These are phyloP conservation scores for Mesorhabditis spiculigera DNA, from an alignment of 2,888 invertebrate genomes.

Conservation along the genomic window DNA sequence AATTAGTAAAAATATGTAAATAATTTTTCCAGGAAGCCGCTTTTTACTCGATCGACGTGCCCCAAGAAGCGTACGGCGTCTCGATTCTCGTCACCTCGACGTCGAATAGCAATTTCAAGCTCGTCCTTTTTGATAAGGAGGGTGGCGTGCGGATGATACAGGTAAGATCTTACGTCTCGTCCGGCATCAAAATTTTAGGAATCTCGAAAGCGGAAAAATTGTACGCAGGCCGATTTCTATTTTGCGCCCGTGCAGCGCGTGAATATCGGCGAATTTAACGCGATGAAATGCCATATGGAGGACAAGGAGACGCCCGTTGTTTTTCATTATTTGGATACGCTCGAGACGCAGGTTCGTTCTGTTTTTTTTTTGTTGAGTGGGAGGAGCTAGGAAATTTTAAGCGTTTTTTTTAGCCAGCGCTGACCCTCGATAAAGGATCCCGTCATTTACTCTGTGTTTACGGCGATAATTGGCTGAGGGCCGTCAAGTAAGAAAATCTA, in stretches of 20 bases:
- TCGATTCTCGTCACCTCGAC: constrained; percentile 51
- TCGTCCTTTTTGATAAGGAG: constrained; percentile 57
- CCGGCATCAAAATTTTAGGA: constrained; percentile 25
- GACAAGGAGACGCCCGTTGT: constrained; percentile 57
- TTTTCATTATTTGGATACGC: constrained; percentile 53
- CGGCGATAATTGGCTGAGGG: constrained; percentile 58
- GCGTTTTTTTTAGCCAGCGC: constrained; percentile 26
- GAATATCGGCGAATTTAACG: constrained; percentile 55
- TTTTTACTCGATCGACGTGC: constrained; percentile 48
- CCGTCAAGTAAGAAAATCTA: constrained; percentile 36
- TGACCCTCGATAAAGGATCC: constrained; percentile 45
- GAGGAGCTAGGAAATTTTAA: background rate
- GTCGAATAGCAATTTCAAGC: constrained; percentile 57
- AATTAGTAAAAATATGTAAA: background rate
- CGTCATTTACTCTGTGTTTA: constrained; percentile 55
- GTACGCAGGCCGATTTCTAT: constrained; percentile 57
- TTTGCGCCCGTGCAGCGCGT: constrained; percentile 57
- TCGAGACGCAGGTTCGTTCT: constrained; percentile 43
- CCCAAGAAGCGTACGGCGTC: constrained; percentile 47
- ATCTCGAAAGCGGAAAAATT: constrained; percentile 47
- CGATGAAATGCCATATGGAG: constrained; percentile 55
- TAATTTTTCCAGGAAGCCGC: constrained; percentile 44
- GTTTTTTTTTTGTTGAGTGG: background rate
- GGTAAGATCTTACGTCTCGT: constrained; percentile 12
- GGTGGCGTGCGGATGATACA: constrained; percentile 57